These are phyloP conservation scores for Promerops cafer DNA, from an alignment of 2,113 vertebrate species.

Conservation along the genomic window DNA sequence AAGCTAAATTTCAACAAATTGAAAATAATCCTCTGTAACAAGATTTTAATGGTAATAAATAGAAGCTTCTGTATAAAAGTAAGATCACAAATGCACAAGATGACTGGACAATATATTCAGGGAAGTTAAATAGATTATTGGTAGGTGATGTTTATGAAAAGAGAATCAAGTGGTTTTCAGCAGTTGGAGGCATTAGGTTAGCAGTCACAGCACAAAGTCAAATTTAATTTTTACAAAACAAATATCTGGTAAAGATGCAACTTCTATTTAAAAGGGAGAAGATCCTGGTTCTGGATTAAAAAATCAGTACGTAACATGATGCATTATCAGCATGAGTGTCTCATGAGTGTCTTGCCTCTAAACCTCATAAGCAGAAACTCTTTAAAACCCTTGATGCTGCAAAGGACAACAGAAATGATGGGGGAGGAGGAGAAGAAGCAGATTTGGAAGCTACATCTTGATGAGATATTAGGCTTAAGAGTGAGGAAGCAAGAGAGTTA, in stretches of 20 bases:
- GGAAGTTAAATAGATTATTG: conserved; percentile 18
- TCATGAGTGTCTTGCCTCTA: neutral
- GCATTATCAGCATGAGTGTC: neutral
- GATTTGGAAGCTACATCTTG: neutral
- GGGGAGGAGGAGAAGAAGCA: neutral
- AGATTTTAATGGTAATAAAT: conserved; percentile 55
- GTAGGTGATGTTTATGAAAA: neutral
- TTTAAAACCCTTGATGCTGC: neutral
- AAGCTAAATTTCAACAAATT: conserved; percentile 38
- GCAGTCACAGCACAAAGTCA: neutral
- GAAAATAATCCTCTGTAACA: conserved; percentile 48
- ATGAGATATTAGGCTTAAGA: neutral
- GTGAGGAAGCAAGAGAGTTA: neutral
- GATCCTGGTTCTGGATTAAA: neutral
- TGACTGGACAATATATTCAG: neutral
- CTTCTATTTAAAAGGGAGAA: neutral
- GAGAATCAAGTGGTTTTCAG: neutral
- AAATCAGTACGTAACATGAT: neutral
- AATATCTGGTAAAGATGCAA: neutral
- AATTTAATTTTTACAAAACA: neutral
- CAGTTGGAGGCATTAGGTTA: neutral
- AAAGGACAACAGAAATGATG: neutral
- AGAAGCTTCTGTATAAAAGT: neutral
- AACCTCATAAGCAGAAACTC: neutral
- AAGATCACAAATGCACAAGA: neutral